Evolutionary conservation across 2,888 invertebrate species (phyloP).

Genomic region (Sarcophaga subvicina): DNA sequence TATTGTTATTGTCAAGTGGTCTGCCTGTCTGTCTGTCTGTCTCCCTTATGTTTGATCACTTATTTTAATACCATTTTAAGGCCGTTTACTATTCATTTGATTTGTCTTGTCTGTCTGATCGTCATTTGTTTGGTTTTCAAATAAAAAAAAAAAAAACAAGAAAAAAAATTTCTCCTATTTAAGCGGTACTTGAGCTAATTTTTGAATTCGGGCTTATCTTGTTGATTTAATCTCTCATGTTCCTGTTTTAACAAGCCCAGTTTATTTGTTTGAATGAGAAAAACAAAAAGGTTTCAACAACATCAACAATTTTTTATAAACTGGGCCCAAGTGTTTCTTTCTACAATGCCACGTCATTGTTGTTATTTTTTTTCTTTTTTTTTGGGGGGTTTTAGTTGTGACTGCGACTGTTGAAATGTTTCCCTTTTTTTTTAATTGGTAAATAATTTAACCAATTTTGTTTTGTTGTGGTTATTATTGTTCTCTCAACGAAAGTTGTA

Average conservation of each 20-base stretch:
- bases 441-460: conserved; percentile 40
- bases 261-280: conserved; percentile 18
- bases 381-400: conserved; percentile 30
- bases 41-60: conserved; percentile 39
- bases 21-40: not conserved
- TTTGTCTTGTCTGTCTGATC: not conserved
- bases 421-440: conserved; percentile 60
- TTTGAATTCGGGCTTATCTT: conserved; percentile 42
- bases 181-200: conserved; percentile 66
- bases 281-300: conserved; percentile 34
- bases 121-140: too few species aligned
- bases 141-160: too few species aligned
- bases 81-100: not conserved
- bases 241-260: conserved; percentile 65
- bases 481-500: conserved; percentile 44
- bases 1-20: conserved; percentile 35
- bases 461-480: conserved; percentile 16
- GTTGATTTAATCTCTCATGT: conserved; percentile 63
- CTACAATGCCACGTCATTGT: conserved; percentile 53
- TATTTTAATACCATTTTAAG: conserved; percentile 10
- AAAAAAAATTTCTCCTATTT: conserved; percentile 36
- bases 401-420: conserved; percentile 57
- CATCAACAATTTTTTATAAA: conserved; percentile 15
- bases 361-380: conserved; percentile 46
- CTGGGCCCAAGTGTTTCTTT: conserved; percentile 24